Conservation (phyloP, 2,113 vertebrate species). For the Pelobates fuscus region DNA sequence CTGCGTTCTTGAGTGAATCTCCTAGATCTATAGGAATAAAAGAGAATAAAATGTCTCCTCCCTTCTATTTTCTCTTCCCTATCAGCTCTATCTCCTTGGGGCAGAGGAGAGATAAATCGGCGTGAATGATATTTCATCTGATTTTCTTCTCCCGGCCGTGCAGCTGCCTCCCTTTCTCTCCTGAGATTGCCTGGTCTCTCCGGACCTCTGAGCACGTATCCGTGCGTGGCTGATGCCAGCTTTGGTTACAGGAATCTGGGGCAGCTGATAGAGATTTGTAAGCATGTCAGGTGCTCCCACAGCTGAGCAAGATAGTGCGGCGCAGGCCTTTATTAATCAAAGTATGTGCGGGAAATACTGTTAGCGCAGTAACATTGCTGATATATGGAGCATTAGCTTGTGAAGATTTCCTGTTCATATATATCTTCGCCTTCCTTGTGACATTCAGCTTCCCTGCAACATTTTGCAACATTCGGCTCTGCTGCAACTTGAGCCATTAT, state of each 20-base stretch:
- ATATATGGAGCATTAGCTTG: not conserved
- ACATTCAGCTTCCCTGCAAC: not conserved
- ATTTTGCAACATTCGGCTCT: not conserved
- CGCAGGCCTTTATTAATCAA: constrained; percentile 12
- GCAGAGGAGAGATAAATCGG: not conserved
- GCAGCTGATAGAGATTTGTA: not conserved
- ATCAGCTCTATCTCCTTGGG: not conserved
- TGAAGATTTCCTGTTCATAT: constrained; percentile 10
- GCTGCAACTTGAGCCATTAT: too few relatives aligned
- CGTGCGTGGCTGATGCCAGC: not conserved
- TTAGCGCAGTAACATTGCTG: not conserved
- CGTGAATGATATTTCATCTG: not conserved
- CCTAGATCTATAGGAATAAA: too few relatives aligned
- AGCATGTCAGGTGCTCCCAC: not conserved
- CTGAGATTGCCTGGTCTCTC: not conserved
- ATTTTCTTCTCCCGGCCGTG: not conserved
- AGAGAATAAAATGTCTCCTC: too few relatives aligned
- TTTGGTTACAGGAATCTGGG: not conserved
- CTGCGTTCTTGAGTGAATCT: too few relatives aligned
- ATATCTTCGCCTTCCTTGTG: not conserved
- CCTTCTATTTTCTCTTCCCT: not conserved
- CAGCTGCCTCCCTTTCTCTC: not conserved
- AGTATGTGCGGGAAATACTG: not conserved
- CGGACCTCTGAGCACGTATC: not conserved
- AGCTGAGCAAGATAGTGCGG: not conserved